Percentiles rank a stretch among this genome's conserved stretches.
These are phyloP conservation scores for Nesogale talazaci DNA, from an alignment of 2,113 vertebrate genomes.

Conservation along the genomic window DNA sequence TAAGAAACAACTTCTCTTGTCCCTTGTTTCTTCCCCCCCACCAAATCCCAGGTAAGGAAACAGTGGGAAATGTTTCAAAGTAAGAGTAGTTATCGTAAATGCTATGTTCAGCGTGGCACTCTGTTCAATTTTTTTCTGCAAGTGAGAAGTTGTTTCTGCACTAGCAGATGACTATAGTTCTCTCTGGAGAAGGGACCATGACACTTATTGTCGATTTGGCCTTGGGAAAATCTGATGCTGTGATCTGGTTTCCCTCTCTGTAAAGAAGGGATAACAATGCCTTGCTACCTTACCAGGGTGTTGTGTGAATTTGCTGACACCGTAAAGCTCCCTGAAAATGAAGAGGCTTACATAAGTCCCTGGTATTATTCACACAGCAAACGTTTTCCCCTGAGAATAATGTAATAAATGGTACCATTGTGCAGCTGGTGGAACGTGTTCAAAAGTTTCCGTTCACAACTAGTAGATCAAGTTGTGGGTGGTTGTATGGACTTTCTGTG, in stretches of 20 bases:
- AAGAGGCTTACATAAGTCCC: constrained; percentile 78
- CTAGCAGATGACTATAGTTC: not conserved
- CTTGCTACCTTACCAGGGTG: constrained; percentile 66
- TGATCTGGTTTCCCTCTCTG: constrained; percentile 67
- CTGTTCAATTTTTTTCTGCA: not conserved
- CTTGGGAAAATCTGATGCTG: constrained; percentile 71
- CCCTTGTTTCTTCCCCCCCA: not conserved
- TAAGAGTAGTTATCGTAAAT: not conserved
- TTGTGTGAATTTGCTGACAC: constrained; percentile 80
- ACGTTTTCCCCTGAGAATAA: constrained; percentile 72
- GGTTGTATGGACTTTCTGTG: constrained; percentile 83
- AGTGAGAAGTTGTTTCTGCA: not conserved
- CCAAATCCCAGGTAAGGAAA: not conserved
- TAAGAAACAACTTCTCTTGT: not conserved
- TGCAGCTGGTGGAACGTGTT: constrained; percentile 79
- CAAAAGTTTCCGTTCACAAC: constrained; percentile 84
- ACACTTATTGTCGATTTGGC: constrained; percentile 28
- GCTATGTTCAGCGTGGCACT: not conserved
- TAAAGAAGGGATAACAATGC: constrained; percentile 68
- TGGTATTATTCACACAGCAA: constrained; percentile 75
- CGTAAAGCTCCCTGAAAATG: constrained; percentile 72
- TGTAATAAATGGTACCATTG: constrained; percentile 82
- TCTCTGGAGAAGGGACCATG: constrained; percentile 53
- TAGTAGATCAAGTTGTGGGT: constrained; percentile 82
- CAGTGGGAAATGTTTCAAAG: not conserved